Evolutionary conservation across 2,888 invertebrate genomes (phyloP).

Genomic region (Dendrolimus pini): DNA sequence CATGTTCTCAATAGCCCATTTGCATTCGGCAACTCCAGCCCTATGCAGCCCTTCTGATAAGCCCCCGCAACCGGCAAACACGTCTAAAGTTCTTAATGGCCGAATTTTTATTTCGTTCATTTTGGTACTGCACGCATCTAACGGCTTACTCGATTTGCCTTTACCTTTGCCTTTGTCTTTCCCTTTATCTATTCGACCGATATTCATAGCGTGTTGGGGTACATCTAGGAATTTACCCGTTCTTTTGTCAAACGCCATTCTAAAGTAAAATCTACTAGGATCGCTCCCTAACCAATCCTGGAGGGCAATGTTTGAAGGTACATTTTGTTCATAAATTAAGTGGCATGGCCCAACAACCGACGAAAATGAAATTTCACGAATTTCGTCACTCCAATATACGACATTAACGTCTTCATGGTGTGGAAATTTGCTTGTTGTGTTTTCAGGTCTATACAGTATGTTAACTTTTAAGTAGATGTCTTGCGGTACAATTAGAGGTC

Average conservation of each 20-base stretch:
- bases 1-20: slow-evolving; percentile 90
- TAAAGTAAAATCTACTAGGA: slow-evolving; percentile 85
- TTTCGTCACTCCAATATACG: slow-evolving; percentile 87
- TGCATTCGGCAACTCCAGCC: slow-evolving; percentile 81
- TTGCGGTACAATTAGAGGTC: slow-evolving; percentile 67
- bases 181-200: slow-evolving; percentile 78
- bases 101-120: slow-evolving; percentile 43
- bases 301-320: slow-evolving; percentile 60
- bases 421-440: slow-evolving; percentile 79
- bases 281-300: slow-evolving; percentile 80
- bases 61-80: slow-evolving; percentile 93
- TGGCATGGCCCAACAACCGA: slow-evolving; percentile 83
- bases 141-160: slow-evolving; percentile 72
- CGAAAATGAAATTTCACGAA: slow-evolving; percentile 77
- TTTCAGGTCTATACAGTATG: slow-evolving; percentile 85
- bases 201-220: slow-evolving; percentile 72
- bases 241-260: slow-evolving; percentile 78
- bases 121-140: slow-evolving; percentile 26
- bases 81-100: slow-evolving; percentile 83
- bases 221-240: slow-evolving; percentile 77
- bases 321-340: slow-evolving; percentile 79
- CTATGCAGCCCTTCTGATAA: slow-evolving; percentile 84
- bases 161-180: slow-evolving; percentile 83
- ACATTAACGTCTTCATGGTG: slow-evolving; percentile 83
- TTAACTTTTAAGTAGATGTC: slow-evolving; percentile 81